A percentile compares a stretch with the other conserved stretches of the same genome.
Evolutionary conservation across 2,888 invertebrate species (phyloP).

Genomic region (Siphonodentalium dalli): DNA sequence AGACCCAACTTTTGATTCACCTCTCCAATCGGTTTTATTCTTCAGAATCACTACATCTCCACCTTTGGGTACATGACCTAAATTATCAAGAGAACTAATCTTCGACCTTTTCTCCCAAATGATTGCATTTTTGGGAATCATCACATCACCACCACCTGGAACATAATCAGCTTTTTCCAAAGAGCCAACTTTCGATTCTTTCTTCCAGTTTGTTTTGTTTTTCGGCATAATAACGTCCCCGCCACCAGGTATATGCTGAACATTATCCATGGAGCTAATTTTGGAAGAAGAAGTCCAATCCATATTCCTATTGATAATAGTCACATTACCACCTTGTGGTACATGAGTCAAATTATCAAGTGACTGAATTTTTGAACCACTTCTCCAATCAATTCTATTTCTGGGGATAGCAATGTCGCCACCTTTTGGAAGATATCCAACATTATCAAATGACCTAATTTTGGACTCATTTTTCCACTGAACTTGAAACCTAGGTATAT

Average conservation of each 20-base stretch:
- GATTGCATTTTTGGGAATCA: slow-evolving; percentile 24
- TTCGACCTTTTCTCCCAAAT: slow-evolving; percentile 31
- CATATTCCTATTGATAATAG: slow-evolving; percentile 29
- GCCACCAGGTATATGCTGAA: slow-evolving; percentile 39
- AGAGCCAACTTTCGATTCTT: slow-evolving; percentile 40
- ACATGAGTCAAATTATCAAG: slow-evolving; percentile 31
- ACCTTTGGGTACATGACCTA: background rate
- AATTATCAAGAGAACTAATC: slow-evolving; percentile 28
- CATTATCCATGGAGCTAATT: slow-evolving; percentile 50
- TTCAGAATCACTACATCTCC: background rate
- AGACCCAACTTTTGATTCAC: background rate
- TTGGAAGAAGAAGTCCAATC: slow-evolving; percentile 40
- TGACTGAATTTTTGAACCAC: slow-evolving; percentile 39
- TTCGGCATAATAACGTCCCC: slow-evolving; percentile 35
- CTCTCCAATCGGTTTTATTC: background rate
- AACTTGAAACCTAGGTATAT: slow-evolving; percentile 25
- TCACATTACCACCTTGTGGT: slow-evolving; percentile 31
- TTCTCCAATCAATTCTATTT: slow-evolving; percentile 27
- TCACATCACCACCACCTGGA: slow-evolving; percentile 41
- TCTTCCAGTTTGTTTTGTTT: slow-evolving; percentile 39
- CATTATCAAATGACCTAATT: slow-evolving; percentile 43
- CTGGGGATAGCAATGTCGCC: slow-evolving; percentile 33
- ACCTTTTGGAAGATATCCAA: slow-evolving; percentile 32
- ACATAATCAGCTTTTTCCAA: slow-evolving; percentile 40
- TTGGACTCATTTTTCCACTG: slow-evolving; percentile 35